Evolutionary conservation across 2,113 vertebrate species (phyloP).

Genomic region (Myiopsitta monachus): DNA sequence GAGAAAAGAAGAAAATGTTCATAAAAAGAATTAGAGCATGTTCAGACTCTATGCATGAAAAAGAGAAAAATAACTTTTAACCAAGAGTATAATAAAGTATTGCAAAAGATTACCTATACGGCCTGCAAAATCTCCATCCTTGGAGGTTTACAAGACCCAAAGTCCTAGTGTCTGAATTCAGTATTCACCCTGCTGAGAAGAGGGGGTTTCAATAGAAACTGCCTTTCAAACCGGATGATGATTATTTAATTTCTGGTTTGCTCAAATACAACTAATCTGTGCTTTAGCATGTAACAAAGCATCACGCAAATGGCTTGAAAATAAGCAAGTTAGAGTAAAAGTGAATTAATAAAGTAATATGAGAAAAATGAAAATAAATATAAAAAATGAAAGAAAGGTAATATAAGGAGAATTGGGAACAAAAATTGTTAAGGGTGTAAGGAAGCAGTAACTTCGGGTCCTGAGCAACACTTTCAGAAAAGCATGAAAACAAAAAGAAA

Average conservation of each 20-base stretch:
- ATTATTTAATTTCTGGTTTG: not conserved
- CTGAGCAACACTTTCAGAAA: not conserved
- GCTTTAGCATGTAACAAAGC: not conserved
- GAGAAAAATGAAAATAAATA: not conserved
- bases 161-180: not conserved
- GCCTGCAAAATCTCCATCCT: not conserved
- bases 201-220: not conserved
- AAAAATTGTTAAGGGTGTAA: not conserved
- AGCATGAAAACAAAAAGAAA: not conserved
- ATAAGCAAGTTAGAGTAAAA: not conserved
- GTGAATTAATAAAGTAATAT: not conserved
- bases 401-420: not conserved
- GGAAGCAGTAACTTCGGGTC: not conserved
- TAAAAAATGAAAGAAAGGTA: not conserved
- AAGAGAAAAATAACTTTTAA: not conserved
- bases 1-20: not conserved
- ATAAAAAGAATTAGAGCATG: not conserved
- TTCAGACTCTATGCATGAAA: not conserved
- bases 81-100: not conserved
- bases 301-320: not conserved
- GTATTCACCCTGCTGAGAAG: not conserved
- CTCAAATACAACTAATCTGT: not conserved
- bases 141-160: not conserved
- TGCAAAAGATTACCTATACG: not conserved
- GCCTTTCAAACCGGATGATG: not conserved